phyloP scores from a whole-genome alignment of 2,888 invertebrate species.

The Agrochola litura region DNA sequence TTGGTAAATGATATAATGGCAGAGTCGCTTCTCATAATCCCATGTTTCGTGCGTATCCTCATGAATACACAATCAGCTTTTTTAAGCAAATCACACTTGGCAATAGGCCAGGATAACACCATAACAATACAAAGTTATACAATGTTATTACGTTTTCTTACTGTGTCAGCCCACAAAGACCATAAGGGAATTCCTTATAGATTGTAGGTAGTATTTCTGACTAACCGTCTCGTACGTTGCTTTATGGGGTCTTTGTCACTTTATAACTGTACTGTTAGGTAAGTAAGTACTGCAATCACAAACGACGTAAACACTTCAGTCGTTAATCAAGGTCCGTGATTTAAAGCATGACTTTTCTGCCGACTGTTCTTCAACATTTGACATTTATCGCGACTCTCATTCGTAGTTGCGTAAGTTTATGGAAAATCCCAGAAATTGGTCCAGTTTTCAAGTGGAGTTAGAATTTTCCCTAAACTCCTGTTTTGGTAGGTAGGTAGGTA shows the following conservation, averaged over 20 bases:
- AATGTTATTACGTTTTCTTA: slow-evolving; percentile 29
- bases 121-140: slow-evolving; percentile 23
- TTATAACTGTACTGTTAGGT: background rate
- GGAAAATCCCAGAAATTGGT: slow-evolving; percentile 1
- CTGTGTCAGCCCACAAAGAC: slow-evolving; percentile 10
- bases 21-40: background rate
- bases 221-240: background rate
- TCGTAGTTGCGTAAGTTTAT: slow-evolving; percentile 14
- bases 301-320: slow-evolving; percentile 17
- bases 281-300: background rate
- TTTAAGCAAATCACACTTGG: slow-evolving; percentile 37
- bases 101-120: slow-evolving; percentile 40
- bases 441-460: background rate
- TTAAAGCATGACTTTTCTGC: background rate
- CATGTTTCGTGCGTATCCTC: slow-evolving; percentile 14
- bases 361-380: slow-evolving; percentile 14
- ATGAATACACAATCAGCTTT: slow-evolving; percentile 40
- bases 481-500: background rate
- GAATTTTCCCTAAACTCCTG: background rate
- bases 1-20: slow-evolving; percentile 23
- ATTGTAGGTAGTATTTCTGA: background rate
- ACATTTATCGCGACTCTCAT: slow-evolving; percentile 21
- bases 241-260: background rate
- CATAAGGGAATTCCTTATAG: slow-evolving; percentile 1
- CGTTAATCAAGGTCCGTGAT: slow-evolving; percentile 30